phyloP scores from a whole-genome alignment of 2,888 invertebrate genomes.

The Aquatica leii region DNA sequence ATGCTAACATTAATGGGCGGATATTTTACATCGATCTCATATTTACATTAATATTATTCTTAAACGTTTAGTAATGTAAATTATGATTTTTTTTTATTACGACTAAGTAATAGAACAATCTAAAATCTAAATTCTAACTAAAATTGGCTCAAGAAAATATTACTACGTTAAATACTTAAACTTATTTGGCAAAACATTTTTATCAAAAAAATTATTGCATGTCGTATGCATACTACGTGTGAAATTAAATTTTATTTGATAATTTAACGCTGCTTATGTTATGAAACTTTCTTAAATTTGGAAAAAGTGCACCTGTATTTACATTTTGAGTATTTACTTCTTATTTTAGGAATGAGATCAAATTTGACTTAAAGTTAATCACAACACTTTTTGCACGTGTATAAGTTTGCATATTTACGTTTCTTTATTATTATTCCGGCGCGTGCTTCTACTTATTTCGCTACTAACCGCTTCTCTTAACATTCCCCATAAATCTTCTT shows the following conservation, averaged over 20 bases:
- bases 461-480: constrained; percentile 65
- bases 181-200: too few relatives aligned
- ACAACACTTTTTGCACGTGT: constrained; percentile 35
- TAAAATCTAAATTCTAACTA: constrained; percentile 10
- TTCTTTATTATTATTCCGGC: background rate
- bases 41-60: constrained; percentile 27
- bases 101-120: constrained; percentile 4
- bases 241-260: too few relatives aligned
- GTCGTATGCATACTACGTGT: too few relatives aligned
- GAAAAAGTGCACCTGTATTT: background rate
- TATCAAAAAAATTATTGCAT: too few relatives aligned
- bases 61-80: background rate
- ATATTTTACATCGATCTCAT: constrained; percentile 45
- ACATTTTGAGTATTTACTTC: constrained; percentile 7
- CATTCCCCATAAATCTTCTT: constrained; percentile 69
- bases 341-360: constrained; percentile 27
- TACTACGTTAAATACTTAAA: background rate
- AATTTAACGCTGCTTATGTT: too few relatives aligned
- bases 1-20: constrained; percentile 47
- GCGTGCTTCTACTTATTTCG: constrained; percentile 38
- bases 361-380: constrained; percentile 37
- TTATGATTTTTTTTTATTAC: background rate
- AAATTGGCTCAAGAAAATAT: background rate
- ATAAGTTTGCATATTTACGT: background rate
- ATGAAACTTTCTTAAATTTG: too few relatives aligned